Conservation (phyloP, 1,140 invertebrate genomes). For the Zaprionus inermis region DNA sequence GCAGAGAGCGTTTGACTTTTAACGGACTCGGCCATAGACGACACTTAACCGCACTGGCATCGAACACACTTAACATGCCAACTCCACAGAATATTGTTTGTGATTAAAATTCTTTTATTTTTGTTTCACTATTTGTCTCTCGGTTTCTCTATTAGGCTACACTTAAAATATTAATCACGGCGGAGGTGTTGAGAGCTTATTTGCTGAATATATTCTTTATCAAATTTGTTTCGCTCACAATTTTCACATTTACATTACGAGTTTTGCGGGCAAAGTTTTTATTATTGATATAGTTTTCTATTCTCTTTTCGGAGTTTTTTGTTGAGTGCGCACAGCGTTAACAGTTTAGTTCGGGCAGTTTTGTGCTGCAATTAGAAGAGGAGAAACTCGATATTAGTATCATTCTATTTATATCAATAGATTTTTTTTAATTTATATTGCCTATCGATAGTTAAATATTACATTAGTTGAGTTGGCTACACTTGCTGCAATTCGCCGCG, state of each 20-base stretch:
- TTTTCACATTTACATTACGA: neutral
- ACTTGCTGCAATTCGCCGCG: constrained; percentile 1
- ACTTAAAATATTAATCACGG: constrained; percentile 5
- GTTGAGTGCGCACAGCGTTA: constrained; percentile 6
- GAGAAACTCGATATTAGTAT: constrained; percentile 2
- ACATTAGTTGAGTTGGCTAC: constrained; percentile 13
- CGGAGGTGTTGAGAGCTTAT: too few relatives aligned
- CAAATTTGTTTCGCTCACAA: neutral
- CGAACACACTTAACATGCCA: constrained; percentile 84
- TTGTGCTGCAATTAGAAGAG: constrained; percentile 34
- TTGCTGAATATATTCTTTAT: neutral
- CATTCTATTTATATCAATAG: neutral
- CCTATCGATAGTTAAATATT: neutral
- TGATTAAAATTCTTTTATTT: constrained; percentile 31
- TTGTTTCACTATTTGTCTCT: constrained; percentile 1
- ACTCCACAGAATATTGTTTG: constrained; percentile 61
- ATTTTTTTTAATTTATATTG: neutral
- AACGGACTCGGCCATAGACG: constrained; percentile 85
- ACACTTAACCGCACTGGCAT: constrained; percentile 84
- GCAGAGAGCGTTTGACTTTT: constrained; percentile 84
- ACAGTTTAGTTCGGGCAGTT: constrained; percentile 27
- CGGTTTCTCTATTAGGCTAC: neutral
- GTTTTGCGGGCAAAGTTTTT: neutral
- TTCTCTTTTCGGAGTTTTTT: constrained; percentile 5
- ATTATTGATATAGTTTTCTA: neutral